Evolutionary conservation across 1,140 invertebrate species (phyloP).

Genomic region (Scaptodrosophila lebanonensis): DNA sequence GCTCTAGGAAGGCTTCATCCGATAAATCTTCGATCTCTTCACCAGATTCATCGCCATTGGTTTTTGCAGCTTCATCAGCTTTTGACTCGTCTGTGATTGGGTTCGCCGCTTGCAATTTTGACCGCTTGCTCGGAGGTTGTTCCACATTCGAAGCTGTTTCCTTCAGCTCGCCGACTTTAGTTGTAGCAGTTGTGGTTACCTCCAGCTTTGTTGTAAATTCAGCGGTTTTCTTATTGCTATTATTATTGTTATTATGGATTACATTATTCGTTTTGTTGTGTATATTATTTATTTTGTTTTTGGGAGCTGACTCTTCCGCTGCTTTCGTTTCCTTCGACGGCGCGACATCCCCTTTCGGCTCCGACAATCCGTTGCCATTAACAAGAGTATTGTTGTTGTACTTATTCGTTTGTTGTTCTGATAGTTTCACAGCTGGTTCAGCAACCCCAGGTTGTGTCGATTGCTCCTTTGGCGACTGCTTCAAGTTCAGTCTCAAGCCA

Average conservation of each 20-base stretch:
- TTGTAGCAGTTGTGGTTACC: background rate
- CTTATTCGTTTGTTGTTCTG: too few species aligned
- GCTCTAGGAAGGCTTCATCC: conserved; percentile 82
- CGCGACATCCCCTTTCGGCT: too few species aligned
- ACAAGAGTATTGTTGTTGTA: conserved; percentile 44
- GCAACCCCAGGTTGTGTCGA: background rate
- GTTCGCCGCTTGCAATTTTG: conserved; percentile 26
- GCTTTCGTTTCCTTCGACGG: too few species aligned
- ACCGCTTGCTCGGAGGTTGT: conserved; percentile 34
- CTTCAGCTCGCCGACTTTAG: background rate
- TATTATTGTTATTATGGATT: too few species aligned
- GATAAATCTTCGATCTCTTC: conserved; percentile 80
- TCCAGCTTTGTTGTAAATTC: background rate
- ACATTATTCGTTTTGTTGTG: too few species aligned
- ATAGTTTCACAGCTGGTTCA: conserved; percentile 14
- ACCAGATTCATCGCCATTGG: conserved; percentile 3
- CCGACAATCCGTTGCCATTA: conserved; percentile 35
- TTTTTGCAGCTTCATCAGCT: background rate
- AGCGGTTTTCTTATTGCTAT: too few species aligned
- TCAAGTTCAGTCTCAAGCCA: conserved; percentile 25
- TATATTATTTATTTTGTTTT: too few species aligned
- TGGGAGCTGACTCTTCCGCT: too few species aligned
- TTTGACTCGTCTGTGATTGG: background rate
- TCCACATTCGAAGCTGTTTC: background rate
- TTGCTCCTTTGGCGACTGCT: conserved; percentile 2